Base-by-base conservation (phyloP, 2,797 vertebrate genomes). In the Protonibea diacanthus region DNA sequence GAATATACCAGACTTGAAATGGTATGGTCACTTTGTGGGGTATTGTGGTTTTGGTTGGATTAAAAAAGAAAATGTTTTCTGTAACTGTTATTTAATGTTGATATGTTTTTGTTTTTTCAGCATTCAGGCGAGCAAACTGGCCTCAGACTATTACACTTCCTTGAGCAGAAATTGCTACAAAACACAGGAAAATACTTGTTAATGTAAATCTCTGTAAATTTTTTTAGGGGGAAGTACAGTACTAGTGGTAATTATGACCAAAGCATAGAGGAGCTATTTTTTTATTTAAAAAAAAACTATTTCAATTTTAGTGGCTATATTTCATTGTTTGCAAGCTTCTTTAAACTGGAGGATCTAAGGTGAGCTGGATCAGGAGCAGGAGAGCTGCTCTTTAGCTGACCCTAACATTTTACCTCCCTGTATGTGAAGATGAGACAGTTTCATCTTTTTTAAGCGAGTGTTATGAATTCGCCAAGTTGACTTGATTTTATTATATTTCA, bases 101-200 rank as follows among this genome's bases (percentile, higher is more conserved):
- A 83, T 65, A 29, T 81, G 29, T 73, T 51, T 82, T 76, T 76
- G 76, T 38, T 74, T 78, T 78, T 76, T 62, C 27, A 61, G 33
- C 58, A 20, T 71, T 77, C 70, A 9, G 2, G 84, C 71, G 87
- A 85, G 9, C 71, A 70, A 85, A 86, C 88, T 81, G 52, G 64
- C 58, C 58, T 42, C 44, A 82, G 68, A 90, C 58, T 20, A 76
- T 56, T 76, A 56, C 51, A 60, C 49, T 83, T 84, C 62, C 78
- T 47, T 64, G 68, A 29, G 29, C 29, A 29, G 44, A 69, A 23
- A 69, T 18, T 52, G 77, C 69, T 44, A 29, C 15, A 29, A 81
- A 81, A 58, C 57, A 64, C 33, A 51, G 58, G 64, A 66, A 83
- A 78, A 48, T 59, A 47, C 67, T 75, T 75, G 21, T 29, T 64